These are phyloP conservation scores for Nothoprocta pentlandii DNA, from an alignment of 2,113 vertebrate genomes.

Conservation along the genomic window DNA sequence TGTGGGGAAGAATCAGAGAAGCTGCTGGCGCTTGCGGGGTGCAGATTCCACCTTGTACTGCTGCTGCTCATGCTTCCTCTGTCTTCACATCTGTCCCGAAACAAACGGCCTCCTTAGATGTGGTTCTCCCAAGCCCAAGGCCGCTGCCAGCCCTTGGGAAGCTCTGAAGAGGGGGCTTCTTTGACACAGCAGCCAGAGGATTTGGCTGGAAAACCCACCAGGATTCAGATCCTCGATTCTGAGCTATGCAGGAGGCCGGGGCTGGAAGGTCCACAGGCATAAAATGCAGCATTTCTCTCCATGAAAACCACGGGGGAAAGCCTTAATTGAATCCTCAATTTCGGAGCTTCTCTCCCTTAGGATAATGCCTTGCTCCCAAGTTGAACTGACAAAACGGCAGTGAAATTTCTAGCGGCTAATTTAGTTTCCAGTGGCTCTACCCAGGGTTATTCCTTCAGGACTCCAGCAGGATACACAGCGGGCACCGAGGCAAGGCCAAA, in stretches of 20 bases:
- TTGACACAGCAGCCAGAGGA: too few species aligned
- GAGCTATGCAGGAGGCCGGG: accelerated
- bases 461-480: background rate
- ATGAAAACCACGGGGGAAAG: background rate
- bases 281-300: accelerated
- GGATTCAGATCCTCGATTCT: background rate
- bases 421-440: background rate
- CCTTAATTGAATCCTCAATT: background rate
- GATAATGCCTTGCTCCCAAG: background rate
- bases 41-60: background rate
- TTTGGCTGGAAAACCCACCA: background rate
- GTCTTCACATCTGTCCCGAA: background rate
- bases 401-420: background rate
- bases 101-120: accelerated
- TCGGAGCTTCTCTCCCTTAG: background rate
- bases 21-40: background rate
- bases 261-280: accelerated
- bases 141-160: background rate
- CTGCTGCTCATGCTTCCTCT: background rate
- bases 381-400: accelerated
- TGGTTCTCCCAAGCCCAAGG: background rate
- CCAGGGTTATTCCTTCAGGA: background rate
- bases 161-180: background rate
- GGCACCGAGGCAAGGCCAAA: constrained; percentile 5
- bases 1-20: background rate